Evolutionary conservation across 2,797 vertebrate genomes (phyloP).

Genomic region (Microchirus variegatus): DNA sequence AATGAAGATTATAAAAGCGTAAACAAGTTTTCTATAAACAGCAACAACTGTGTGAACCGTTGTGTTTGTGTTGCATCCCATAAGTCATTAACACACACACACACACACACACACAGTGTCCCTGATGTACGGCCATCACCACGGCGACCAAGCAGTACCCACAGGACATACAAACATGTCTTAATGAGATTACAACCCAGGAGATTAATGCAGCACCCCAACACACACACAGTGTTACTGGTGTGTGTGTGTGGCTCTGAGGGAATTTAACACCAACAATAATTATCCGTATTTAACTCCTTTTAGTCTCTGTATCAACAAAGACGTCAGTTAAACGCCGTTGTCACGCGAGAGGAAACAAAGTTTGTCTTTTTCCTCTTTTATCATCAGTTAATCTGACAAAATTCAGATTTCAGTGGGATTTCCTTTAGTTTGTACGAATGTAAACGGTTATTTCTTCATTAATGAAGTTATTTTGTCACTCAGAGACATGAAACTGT

Average conservation of each 20-base stretch:
- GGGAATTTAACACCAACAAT: background rate
- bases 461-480: too few relatives aligned
- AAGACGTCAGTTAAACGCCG: too few relatives aligned
- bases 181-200: conserved; percentile 75
- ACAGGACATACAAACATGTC: conserved; percentile 41
- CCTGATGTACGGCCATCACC: conserved; percentile 34
- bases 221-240: conserved; percentile 25
- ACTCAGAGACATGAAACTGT: too few relatives aligned
- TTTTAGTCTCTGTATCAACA: too few relatives aligned
- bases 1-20: background rate
- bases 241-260: too few relatives aligned
- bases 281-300: too few relatives aligned
- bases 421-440: too few relatives aligned
- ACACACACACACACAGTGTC: background rate
- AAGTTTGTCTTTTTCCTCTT: too few relatives aligned
- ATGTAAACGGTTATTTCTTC: too few relatives aligned
- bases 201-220: conserved; percentile 62
- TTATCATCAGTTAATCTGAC: too few relatives aligned
- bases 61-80: background rate
- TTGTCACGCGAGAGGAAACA: too few relatives aligned
- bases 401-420: too few relatives aligned
- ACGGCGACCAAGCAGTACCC: conserved; percentile 43
- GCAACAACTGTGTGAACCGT: background rate
- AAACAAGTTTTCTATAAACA: background rate
- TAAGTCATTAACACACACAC: background rate